phyloP scores from a whole-genome alignment of 2,797 vertebrate species.

The Oreochromis mossambicus region DNA sequence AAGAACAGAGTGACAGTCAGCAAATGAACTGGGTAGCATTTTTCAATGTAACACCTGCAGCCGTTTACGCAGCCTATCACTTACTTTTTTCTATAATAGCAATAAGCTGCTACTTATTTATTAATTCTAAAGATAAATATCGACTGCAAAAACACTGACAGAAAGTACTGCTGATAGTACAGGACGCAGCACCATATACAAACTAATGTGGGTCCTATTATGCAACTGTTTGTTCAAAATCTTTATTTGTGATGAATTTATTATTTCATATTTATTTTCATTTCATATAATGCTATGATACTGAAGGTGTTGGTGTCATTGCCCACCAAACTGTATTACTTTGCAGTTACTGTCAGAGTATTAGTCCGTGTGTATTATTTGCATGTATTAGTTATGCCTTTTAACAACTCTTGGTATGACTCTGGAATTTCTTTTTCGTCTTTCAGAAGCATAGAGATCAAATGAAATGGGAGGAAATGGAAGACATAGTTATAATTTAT shows the following conservation, averaged over 20 bases:
- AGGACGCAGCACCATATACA: neutral
- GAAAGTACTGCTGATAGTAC: neutral
- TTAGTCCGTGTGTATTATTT: neutral
- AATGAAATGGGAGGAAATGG: neutral
- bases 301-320: neutral
- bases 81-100: neutral
- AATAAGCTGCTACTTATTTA: neutral
- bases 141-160: neutral
- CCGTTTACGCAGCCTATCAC: neutral
- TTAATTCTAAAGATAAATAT: neutral
- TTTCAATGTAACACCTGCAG: neutral
- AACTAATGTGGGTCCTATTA: neutral
- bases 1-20: neutral
- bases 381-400: neutral
- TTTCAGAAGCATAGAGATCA: neutral
- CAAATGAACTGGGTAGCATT: neutral
- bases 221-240: neutral
- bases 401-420: neutral
- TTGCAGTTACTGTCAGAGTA: neutral
- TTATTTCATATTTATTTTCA: neutral
- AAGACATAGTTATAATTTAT: neutral
- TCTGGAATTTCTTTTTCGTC: fast-evolving
- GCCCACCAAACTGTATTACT: neutral
- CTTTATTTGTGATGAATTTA: neutral
- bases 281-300: neutral